Percentiles rank a stretch among this genome's conserved stretches.
These are phyloP conservation scores for Channa striata DNA, from an alignment of 2,797 vertebrate species.

Conservation along the genomic window DNA sequence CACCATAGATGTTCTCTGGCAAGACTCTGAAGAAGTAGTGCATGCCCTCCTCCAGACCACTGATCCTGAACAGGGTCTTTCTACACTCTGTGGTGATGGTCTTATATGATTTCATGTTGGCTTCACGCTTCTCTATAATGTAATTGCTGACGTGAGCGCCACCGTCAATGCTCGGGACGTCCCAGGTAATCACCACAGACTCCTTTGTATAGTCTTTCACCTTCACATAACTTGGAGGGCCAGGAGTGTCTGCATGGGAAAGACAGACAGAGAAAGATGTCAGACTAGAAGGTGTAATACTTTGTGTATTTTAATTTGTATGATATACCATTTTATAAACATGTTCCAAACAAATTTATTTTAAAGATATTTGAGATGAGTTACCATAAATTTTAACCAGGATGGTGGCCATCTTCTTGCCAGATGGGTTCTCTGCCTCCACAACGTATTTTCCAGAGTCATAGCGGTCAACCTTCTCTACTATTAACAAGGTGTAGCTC, in stretches of 20 bases:
- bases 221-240: conserved; percentile 91
- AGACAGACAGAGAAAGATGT: background rate
- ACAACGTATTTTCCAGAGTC: conserved; percentile 97
- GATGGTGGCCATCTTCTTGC: conserved; percentile 94
- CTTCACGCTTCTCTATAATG: conserved; percentile 96
- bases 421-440: conserved; percentile 99
- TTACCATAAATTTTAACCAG: conserved; percentile 97
- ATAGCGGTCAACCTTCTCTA: conserved; percentile 96
- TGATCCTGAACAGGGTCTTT: conserved; percentile 95
- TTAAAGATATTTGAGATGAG: conserved; percentile 43
- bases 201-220: conserved; percentile 98
- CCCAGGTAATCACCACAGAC: conserved; percentile 98
- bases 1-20: conserved; percentile 98
- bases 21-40: conserved; percentile 98
- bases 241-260: conserved; percentile 91
- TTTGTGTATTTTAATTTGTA: background rate
- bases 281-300: background rate
- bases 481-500: conserved; percentile 89
- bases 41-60: conserved; percentile 91
- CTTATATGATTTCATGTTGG: conserved; percentile 97
- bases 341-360: background rate
- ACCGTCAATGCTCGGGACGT: conserved; percentile 93
- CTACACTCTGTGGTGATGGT: conserved; percentile 96
- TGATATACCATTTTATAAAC: background rate
- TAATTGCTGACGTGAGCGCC: conserved; percentile 98